Conservation (phyloP, 2,888 invertebrate species). For the Ennomos fuscantarius region DNA sequence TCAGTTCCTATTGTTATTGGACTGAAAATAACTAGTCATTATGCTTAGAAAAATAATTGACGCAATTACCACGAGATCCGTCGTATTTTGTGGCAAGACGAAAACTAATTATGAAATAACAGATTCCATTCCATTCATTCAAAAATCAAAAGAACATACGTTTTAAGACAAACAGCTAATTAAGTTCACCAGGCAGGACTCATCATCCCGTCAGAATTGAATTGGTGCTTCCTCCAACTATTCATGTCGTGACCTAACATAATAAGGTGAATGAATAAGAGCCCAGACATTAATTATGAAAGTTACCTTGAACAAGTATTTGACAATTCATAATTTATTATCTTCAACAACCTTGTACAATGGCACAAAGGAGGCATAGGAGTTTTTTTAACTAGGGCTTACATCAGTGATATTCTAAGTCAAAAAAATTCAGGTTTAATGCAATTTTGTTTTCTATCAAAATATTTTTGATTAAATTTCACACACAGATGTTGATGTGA, state of each 20-base stretch:
- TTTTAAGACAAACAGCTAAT: too few relatives aligned
- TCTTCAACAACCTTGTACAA: conserved; percentile 12
- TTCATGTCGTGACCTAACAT: conserved; percentile 28
- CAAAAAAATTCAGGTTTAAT: too few relatives aligned
- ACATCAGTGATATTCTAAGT: background rate
- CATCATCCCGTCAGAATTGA: conserved; percentile 6
- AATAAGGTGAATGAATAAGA: conserved; percentile 30
- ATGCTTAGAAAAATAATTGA: background rate
- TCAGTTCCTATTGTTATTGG: too few relatives aligned
- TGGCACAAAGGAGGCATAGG: conserved; percentile 14
- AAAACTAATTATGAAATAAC: too few relatives aligned
- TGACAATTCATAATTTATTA: conserved; percentile 30
- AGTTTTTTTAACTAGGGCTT: background rate
- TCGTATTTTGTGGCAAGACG: too few relatives aligned
- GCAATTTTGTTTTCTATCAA: too few relatives aligned
- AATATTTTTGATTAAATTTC: too few relatives aligned
- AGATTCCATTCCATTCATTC: too few relatives aligned
- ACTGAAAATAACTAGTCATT: background rate
- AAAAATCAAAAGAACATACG: too few relatives aligned
- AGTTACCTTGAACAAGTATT: conserved; percentile 29
- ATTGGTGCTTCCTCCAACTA: conserved; percentile 23
- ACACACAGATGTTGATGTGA: too few relatives aligned
- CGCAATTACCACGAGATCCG: background rate
- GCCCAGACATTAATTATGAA: conserved; percentile 24
- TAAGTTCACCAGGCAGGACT: background rate